Evolutionary conservation across 2,888 invertebrate genomes (phyloP), one percentile per base, ranked within the genome.

Genomic region (Acronicta leporina): DNA sequence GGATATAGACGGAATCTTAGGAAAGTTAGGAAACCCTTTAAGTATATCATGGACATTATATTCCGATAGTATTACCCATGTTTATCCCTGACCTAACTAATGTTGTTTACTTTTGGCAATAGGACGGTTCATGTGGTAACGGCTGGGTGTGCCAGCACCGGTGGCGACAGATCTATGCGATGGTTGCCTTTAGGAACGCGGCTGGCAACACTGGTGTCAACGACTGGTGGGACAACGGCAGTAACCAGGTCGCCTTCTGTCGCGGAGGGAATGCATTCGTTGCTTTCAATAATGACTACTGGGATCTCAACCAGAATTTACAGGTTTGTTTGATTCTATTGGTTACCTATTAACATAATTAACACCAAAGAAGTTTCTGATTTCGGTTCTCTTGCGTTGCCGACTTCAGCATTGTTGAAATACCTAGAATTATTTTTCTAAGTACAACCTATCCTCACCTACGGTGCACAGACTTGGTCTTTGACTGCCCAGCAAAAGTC

Each of bases 131-230:
- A 0, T 97, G 97, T 79, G 95, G 95, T 1, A 95, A 95, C 72
- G 96, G 96, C 7, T 97, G 97, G 96, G 88, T 97, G 0, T 97
- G 97, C 80, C 97, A 98, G 87, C 97, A 97, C 85, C 95, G 97
- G 1, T 97, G 97, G 97, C 89, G 96, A 0, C 96, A 96, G 83
- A 96, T 97, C 74, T 95, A 92, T 87, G 95, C 95, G 64, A 97
- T 97, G 97, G 96, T 96, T 0, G 94, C 83, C 0, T 97, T 97
- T 85, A 95, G 96, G 62, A 97, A 97, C 77, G 95, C 92, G 0
- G 97, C 96, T 0, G 92, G 90, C n/a, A 91, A 87, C 40, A 95
- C 96, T 0, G 83, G 76, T 0, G 58, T 96, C 0, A 92, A 89
- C 44, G 93, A 95, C 81, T 98, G 97, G 97, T 97, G 97, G 96